These are phyloP conservation scores for Odocoileus hemionus DNA, from an alignment of 2,113 vertebrate genomes.

Conservation along the genomic window DNA sequence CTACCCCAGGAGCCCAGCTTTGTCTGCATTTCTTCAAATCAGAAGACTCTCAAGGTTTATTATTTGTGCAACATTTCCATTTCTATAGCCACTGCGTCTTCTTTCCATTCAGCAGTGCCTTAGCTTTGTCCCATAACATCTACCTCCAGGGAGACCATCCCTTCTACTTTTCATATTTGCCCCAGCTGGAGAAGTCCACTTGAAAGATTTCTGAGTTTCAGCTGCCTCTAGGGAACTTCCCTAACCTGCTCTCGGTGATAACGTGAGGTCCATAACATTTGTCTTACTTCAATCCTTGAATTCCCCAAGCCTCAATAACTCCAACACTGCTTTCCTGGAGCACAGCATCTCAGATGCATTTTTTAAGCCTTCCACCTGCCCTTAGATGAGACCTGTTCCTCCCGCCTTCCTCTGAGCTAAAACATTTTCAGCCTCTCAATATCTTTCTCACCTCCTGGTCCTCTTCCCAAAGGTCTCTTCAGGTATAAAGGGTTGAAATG, in stretches of 20 bases:
- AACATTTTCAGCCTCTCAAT: background rate
- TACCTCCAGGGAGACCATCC: background rate
- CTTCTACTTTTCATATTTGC: background rate
- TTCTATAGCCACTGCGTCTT: background rate
- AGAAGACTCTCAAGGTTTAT: background rate
- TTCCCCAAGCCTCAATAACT: background rate
- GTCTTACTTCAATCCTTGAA: background rate
- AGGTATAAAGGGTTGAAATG: background rate
- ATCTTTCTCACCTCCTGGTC: background rate
- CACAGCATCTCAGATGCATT: background rate
- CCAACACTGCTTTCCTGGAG: background rate
- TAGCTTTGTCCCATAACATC: background rate
- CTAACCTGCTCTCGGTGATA: background rate
- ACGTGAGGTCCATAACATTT: background rate
- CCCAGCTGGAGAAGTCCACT: background rate
- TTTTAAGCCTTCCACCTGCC: background rate
- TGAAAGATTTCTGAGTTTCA: background rate
- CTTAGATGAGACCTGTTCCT: background rate
- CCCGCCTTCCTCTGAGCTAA: background rate
- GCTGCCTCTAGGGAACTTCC: background rate
- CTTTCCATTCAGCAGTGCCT: background rate
- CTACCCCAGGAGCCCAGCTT: background rate
- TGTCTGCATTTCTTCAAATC: background rate
- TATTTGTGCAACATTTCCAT: background rate
- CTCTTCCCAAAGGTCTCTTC: background rate